Evolutionary conservation across 2,888 invertebrate species (phyloP).

Genomic region (Aethes cnicana): DNA sequence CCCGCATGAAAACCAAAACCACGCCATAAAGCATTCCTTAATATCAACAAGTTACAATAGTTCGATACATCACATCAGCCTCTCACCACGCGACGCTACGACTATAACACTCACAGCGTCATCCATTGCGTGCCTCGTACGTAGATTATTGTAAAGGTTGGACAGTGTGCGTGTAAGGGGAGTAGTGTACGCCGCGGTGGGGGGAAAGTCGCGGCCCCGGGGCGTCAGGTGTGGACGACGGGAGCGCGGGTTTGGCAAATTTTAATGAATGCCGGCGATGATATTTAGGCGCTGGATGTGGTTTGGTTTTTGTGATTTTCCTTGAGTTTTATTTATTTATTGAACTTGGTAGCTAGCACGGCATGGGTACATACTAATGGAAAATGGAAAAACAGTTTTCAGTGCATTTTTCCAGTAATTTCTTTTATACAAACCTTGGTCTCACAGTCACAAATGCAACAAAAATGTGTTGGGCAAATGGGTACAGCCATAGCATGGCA

Average conservation of each 20-base stretch:
- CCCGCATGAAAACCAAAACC: background rate
- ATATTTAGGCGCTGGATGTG: slow-evolving; percentile 50
- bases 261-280: slow-evolving; percentile 68
- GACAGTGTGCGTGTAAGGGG: background rate
- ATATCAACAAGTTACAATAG: slow-evolving; percentile 31
- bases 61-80: slow-evolving; percentile 25
- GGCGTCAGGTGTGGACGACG: slow-evolving; percentile 55
- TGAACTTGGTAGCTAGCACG: no score
- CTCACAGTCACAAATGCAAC: no score
- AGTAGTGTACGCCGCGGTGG: slow-evolving; percentile 4
- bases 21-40: slow-evolving; percentile 19
- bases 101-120: background rate
- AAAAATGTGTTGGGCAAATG: no score
- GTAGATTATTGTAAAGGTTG: background rate
- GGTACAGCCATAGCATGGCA: no score
- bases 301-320: slow-evolving; percentile 1
- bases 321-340: no score
- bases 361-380: no score
- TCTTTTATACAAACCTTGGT: no score
- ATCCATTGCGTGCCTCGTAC: background rate
- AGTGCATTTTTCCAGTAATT: no score
- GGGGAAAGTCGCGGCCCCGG: slow-evolving; percentile 28
- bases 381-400: no score
- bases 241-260: slow-evolving; percentile 56
- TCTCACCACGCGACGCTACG: background rate